phyloP scores from a whole-genome alignment of 2,797 vertebrate species.

The Enteromius afrohamiltoni region DNA sequence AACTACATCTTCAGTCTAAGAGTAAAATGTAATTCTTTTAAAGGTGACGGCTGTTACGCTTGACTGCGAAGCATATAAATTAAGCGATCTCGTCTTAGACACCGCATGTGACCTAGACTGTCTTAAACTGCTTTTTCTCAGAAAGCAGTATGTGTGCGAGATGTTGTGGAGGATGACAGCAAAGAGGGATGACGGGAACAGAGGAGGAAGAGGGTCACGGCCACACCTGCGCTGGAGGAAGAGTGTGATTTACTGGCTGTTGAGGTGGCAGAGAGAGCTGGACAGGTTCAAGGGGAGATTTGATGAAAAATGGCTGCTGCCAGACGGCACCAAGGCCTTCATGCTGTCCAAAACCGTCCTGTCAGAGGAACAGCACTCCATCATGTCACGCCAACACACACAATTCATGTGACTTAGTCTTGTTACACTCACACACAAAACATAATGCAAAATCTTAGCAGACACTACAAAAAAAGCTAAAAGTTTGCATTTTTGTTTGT shows the following conservation, averaged over 20 bases:
- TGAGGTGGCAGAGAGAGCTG: slow-evolving; percentile 69
- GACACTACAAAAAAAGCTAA: not conserved
- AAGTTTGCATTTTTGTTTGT: not conserved
- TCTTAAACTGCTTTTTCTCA: not conserved
- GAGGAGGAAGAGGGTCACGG: slow-evolving; percentile 40
- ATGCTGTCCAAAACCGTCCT: slow-evolving; percentile 60
- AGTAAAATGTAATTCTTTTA: not conserved
- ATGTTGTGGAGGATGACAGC: slow-evolving; percentile 17
- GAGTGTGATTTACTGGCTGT: slow-evolving; percentile 81
- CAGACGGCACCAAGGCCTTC: slow-evolving; percentile 75
- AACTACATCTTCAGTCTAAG: slow-evolving; percentile 13
- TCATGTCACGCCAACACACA: slow-evolving; percentile 38
- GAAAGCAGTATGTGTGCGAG: not conserved
- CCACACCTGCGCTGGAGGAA: slow-evolving; percentile 72
- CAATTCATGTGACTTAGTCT: not conserved
- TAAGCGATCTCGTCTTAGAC: not conserved
- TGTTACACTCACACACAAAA: slow-evolving; percentile 38
- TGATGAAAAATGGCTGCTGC: slow-evolving; percentile 86
- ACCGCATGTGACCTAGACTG: not conserved
- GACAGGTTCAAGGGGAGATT: slow-evolving; percentile 85
- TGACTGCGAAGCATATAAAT: not conserved
- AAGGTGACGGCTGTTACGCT: slow-evolving; percentile 12
- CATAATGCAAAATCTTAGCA: not conserved
- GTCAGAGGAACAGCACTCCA: slow-evolving; percentile 64
- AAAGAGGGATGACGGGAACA: slow-evolving; percentile 25